Evolutionary conservation across 2,113 vertebrate genomes (phyloP).

Genomic region (Elephas maximus): DNA sequence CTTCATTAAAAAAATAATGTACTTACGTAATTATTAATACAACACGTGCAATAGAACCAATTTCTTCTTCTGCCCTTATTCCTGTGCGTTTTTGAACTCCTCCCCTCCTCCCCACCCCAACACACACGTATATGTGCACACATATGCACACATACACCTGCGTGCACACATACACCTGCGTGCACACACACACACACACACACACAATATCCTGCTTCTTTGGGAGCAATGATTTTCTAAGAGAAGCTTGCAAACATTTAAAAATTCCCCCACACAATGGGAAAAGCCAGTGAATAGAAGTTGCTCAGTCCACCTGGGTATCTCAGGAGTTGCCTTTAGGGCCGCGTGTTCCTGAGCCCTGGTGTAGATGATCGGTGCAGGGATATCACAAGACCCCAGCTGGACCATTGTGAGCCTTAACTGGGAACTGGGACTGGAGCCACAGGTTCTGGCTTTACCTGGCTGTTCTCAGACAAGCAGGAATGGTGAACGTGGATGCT

Average conservation of each 20-base stretch:
- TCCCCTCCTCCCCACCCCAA: not conserved
- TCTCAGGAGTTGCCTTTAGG: no score
- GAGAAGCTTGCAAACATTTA: not conserved
- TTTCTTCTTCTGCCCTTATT: not conserved
- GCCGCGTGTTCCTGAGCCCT: not conserved
- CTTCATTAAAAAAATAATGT: not conserved
- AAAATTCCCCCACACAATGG: not conserved
- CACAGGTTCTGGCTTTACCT: not conserved
- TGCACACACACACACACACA: not conserved
- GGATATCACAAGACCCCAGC: fast-evolving
- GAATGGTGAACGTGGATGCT: fast-evolving
- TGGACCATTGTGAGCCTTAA: fast-evolving
- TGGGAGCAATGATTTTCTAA: not conserved
- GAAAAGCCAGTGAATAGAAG: not conserved
- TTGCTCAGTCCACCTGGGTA: not conserved
- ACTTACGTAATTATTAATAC: not conserved
- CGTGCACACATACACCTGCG: not conserved
- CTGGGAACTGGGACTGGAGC: fast-evolving
- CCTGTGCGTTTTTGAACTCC: not conserved
- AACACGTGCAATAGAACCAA: not conserved
- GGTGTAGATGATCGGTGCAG: not conserved
- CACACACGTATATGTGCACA: fast-evolving
- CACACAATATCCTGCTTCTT: not conserved
- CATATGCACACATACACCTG: fast-evolving
- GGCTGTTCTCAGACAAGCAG: not conserved